Conservation (phyloP, 2,888 invertebrate species). For the Zelleria hepariella region DNA sequence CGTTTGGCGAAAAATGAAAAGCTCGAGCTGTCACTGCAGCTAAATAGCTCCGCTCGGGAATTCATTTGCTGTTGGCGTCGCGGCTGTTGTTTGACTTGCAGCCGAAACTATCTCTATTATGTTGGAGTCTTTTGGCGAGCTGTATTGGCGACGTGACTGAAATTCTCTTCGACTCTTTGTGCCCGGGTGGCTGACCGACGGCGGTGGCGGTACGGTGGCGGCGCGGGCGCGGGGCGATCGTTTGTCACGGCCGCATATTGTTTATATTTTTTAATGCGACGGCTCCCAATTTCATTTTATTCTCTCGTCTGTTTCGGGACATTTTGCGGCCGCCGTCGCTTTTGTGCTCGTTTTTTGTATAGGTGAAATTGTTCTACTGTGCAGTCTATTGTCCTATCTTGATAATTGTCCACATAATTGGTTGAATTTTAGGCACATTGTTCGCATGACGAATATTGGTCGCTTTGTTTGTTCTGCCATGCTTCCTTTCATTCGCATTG, state of each 20-base stretch:
- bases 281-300: conserved; percentile 16
- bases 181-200: conserved; percentile 3
- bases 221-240: conserved; percentile 26
- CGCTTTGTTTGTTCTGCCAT: background rate
- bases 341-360: conserved; percentile 41
- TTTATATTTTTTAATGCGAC: conserved; percentile 44
- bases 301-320: conserved; percentile 16
- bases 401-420: conserved; percentile 67
- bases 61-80: background rate
- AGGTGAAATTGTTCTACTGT: conserved; percentile 31
- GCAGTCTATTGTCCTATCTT: conserved; percentile 37
- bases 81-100: conserved; percentile 2
- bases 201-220: conserved; percentile 15
- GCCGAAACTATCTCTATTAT: conserved; percentile 1
- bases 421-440: conserved; percentile 54
- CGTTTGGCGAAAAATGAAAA: conserved; percentile 58
- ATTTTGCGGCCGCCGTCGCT: conserved; percentile 22
- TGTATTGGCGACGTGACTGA: conserved; percentile 3
- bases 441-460: conserved; percentile 12
- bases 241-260: conserved; percentile 39
- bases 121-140: background rate
- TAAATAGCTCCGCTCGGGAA: conserved; percentile 5
- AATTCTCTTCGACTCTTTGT: background rate
- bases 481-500: background rate
- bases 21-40: conserved; percentile 10